These are phyloP conservation scores for Apoda limacodes DNA, from an alignment of 2,888 invertebrate genomes.

Conservation along the genomic window DNA sequence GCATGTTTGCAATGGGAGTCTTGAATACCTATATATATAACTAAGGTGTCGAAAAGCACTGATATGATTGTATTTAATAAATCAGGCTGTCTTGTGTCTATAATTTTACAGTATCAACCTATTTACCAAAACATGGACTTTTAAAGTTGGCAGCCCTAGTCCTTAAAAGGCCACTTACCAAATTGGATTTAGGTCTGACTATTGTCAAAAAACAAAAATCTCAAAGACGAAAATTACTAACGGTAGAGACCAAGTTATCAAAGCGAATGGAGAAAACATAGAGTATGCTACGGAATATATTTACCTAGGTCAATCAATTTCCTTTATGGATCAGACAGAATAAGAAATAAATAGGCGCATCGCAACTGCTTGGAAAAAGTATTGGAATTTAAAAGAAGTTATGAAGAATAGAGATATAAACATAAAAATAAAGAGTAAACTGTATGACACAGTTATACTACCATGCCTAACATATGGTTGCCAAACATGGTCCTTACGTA, in stretches of 20 bases:
- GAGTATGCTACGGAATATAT: neutral
- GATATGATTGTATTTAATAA: too few relatives aligned
- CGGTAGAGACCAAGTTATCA: neutral
- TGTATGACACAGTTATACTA: slow-evolving; percentile 3
- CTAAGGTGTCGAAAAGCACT: too few relatives aligned
- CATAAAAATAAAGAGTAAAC: slow-evolving; percentile 4
- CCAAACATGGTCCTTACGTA: slow-evolving; percentile 4
- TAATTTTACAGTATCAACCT: too few relatives aligned
- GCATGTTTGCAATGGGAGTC: too few relatives aligned
- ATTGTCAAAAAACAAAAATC: too few relatives aligned
- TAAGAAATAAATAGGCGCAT: slow-evolving; percentile 9
- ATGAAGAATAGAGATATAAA: slow-evolving; percentile 2
- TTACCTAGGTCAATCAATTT: slow-evolving; percentile 6
- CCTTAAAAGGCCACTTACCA: too few relatives aligned
- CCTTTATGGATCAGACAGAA: slow-evolving; percentile 3
- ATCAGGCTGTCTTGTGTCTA: too few relatives aligned
- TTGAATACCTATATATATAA: too few relatives aligned
- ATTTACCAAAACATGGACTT: too few relatives aligned
- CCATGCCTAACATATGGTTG: slow-evolving; percentile 1
- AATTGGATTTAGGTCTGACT: too few relatives aligned
- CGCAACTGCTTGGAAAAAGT: slow-evolving; percentile 5
- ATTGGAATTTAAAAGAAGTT: slow-evolving; percentile 1
- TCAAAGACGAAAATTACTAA: neutral
- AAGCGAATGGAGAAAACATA: neutral
- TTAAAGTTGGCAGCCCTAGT: too few relatives aligned